Conservation (phyloP, 2,888 invertebrate species). For the Amphipyra berbera region DNA sequence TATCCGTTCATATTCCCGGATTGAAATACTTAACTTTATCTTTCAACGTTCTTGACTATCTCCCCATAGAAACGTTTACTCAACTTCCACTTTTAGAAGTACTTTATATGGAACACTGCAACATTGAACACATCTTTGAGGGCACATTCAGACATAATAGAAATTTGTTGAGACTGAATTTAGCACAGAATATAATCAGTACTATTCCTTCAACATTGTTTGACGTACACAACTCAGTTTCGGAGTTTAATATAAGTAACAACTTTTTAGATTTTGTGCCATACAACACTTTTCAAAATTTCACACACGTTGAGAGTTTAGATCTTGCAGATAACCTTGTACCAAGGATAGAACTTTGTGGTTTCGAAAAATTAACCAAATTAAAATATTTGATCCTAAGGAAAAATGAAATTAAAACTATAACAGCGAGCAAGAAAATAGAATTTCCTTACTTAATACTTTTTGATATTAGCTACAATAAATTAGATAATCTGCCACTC, state of each 20-base stretch:
- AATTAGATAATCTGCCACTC: constrained; percentile 75
- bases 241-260: constrained; percentile 93
- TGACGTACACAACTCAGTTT: constrained; percentile 91
- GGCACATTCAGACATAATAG: constrained; percentile 93
- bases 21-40: constrained; percentile 93
- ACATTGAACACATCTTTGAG: constrained; percentile 92
- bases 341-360: constrained; percentile 92
- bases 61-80: constrained; percentile 92
- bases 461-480: constrained; percentile 83
- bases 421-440: constrained; percentile 79
- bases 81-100: constrained; percentile 94
- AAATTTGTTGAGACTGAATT: constrained; percentile 92
- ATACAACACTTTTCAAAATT: constrained; percentile 93
- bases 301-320: constrained; percentile 93
- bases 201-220: constrained; percentile 92
- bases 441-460: constrained; percentile 75
- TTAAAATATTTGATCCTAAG: constrained; percentile 80
- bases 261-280: constrained; percentile 94
- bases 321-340: constrained; percentile 92
- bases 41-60: constrained; percentile 94
- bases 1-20: constrained; percentile 93
- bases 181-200: constrained; percentile 93
- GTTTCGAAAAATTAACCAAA: constrained; percentile 78
- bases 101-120: constrained; percentile 92
- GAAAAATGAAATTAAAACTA: constrained; percentile 83